Evolutionary conservation across 2,888 invertebrate species (phyloP), one percentile per base, ranked within the genome.

Genomic region (Ommatoiulus sabulosus): DNA sequence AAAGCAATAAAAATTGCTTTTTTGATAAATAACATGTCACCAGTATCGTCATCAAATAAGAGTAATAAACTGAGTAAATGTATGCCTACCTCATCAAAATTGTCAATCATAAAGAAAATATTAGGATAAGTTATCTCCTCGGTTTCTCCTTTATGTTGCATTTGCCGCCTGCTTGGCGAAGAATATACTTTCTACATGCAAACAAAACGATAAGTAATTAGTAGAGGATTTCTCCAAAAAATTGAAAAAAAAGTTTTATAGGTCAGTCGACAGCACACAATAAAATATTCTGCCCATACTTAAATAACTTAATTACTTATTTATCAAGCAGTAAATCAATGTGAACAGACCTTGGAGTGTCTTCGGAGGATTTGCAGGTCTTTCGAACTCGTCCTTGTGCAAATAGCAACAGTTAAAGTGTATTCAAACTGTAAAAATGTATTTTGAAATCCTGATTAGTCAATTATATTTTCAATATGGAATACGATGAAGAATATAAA

Each of bases 71-170:
- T 35, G 35, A 35, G 35, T 0, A 48, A 6, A 43, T 44, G 44
- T 85, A 80, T 80, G 44, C 44, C 35, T 91, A 96, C 98, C 95
- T 99, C 98, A 93, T 99, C 99, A 93, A 99, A 99, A 94, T 99
- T 98, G 93, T 99, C 99, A 90, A 99, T 98, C 96, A 98, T 98
- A 94, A 99, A 99, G 94, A 98, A 99, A 91, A 99, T 97, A 94
- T 98, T 97, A 2, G 99, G 99, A 94, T 99, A 99, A 84, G 99
- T 98, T 93, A 99, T 99, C 94, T 99, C 98, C 93, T 99, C 99
- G 88, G 97, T 96, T 92, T 99, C 99, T 84, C 99, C 99, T 93
- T 99, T 99, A 15, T 97, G 97, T 93, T 98, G 98, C 98, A 99
- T 99, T 93, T 98, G 95, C 92, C 99, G 94, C 88, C 97, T 95